These are phyloP conservation scores for Pangasius larnaudii DNA, from an alignment of 2,797 vertebrate genomes.

Conservation along the genomic window DNA sequence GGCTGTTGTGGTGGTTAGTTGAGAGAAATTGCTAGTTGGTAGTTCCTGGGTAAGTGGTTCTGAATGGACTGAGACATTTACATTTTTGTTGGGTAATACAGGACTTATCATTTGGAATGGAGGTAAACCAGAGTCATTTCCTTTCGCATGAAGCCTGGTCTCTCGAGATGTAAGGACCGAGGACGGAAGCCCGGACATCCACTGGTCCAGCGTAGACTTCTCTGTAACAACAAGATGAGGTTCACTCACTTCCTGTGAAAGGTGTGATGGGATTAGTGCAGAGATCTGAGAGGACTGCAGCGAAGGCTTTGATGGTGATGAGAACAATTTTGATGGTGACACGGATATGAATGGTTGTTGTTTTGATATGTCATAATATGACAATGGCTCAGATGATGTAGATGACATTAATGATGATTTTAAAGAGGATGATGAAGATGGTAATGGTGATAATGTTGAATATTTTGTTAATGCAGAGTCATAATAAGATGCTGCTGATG, in stretches of 20 bases:
- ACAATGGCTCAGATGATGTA: constrained; percentile 4
- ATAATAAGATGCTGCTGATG: not conserved
- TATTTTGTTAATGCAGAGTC: not conserved
- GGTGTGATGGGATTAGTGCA: constrained; percentile 35
- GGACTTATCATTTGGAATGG: constrained; percentile 75
- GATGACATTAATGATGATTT: not conserved
- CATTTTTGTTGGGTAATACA: constrained; percentile 61
- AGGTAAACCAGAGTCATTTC: constrained; percentile 73
- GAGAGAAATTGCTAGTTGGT: constrained; percentile 64
- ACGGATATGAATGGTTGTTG: not conserved
- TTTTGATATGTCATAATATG: not conserved
- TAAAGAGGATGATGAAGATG: not conserved
- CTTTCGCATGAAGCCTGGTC: constrained; percentile 72
- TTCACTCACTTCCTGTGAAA: constrained; percentile 66
- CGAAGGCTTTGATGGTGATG: constrained; percentile 9
- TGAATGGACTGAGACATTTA: constrained; percentile 71
- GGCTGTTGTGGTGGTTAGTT: constrained; percentile 61
- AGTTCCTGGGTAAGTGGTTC: constrained; percentile 68
- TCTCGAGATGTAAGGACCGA: constrained; percentile 74
- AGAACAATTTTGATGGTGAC: not conserved
- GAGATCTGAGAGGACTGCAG: constrained; percentile 26
- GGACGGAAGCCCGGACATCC: constrained; percentile 70
- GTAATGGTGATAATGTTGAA: not conserved
- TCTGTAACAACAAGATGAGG: constrained; percentile 85
- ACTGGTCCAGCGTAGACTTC: constrained; percentile 72